These are phyloP conservation scores for Arbacia lixula DNA, from an alignment of 53 echinoderm and acorn worm species.

Conservation along the genomic window DNA sequence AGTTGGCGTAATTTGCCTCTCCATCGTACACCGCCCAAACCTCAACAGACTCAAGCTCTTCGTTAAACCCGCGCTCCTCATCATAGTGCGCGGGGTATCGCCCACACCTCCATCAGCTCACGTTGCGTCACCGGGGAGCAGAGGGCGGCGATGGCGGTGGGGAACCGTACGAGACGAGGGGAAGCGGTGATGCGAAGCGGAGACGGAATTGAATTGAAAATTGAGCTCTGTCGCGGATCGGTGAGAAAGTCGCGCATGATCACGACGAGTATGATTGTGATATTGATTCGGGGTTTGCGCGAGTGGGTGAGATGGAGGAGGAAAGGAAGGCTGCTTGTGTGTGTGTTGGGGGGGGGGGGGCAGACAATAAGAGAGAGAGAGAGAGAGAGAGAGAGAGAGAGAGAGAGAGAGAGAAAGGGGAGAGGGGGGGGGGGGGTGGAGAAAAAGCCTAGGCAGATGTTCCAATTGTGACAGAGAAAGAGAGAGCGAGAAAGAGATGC, in stretches of 20 bases:
- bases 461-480: no score
- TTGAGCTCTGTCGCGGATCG: slow-evolving; percentile 4
- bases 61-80: no score
- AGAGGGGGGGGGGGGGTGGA: not conserved
- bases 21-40: not conserved
- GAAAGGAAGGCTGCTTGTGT: no score
- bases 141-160: not conserved
- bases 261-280: not conserved
- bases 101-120: slow-evolving; percentile 20
- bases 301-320: not conserved
- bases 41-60: no score
- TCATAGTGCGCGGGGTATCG: slow-evolving; percentile 38
- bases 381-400: not conserved
- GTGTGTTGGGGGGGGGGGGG: no score
- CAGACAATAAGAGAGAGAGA: not conserved
- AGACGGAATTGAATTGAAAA: slow-evolving; percentile 41
- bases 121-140: slow-evolving; percentile 44
- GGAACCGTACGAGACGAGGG: slow-evolving; percentile 14
- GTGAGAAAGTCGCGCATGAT: slow-evolving; percentile 3
- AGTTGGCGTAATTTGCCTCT: slow-evolving; percentile 4
- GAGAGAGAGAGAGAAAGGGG: not conserved
- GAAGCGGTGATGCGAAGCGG: not conserved
- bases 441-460: no score
- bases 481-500: no score
- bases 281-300: not conserved